Evolutionary conservation across 1,140 invertebrate genomes (phyloP).

Genomic region (Cylas formicarius): DNA sequence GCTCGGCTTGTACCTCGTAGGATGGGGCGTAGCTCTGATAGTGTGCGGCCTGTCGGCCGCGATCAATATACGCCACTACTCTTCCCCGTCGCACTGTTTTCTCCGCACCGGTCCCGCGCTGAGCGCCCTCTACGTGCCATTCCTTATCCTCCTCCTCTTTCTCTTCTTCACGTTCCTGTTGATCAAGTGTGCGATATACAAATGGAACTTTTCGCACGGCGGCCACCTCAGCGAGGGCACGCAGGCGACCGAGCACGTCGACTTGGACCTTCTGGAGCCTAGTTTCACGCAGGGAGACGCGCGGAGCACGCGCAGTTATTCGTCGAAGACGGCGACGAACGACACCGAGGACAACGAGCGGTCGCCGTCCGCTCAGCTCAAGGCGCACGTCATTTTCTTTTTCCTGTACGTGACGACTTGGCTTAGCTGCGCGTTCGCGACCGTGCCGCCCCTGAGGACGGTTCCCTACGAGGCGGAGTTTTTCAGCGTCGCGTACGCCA

Average conservation of each 20-base stretch:
- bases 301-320: slow-evolving; percentile 56
- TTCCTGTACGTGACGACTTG: slow-evolving; percentile 71
- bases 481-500: slow-evolving; percentile 70
- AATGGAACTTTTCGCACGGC: slow-evolving; percentile 49
- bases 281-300: slow-evolving; percentile 45
- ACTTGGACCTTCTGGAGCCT: slow-evolving; percentile 68
- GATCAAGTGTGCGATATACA: slow-evolving; percentile 66
- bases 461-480: slow-evolving; percentile 65
- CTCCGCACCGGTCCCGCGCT: slow-evolving; percentile 70
- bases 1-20: slow-evolving; percentile 80
- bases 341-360: slow-evolving; percentile 78
- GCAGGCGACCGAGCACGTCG: slow-evolving; percentile 73
- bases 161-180: slow-evolving; percentile 67
- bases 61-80: slow-evolving; percentile 79
- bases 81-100: slow-evolving; percentile 76
- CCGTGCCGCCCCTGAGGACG: slow-evolving; percentile 55
- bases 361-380: slow-evolving; percentile 69
- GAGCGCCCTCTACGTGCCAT: slow-evolving; percentile 72
- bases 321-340: slow-evolving; percentile 55
- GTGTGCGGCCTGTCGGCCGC: slow-evolving; percentile 86
- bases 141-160: slow-evolving; percentile 64
- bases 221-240: slow-evolving; percentile 71
- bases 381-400: slow-evolving; percentile 70
- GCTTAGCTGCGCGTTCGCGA: slow-evolving; percentile 62
- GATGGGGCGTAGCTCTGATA: slow-evolving; percentile 83